Conservation (phyloP, 2,888 invertebrate species). For the Frankliniella fusca region DNA sequence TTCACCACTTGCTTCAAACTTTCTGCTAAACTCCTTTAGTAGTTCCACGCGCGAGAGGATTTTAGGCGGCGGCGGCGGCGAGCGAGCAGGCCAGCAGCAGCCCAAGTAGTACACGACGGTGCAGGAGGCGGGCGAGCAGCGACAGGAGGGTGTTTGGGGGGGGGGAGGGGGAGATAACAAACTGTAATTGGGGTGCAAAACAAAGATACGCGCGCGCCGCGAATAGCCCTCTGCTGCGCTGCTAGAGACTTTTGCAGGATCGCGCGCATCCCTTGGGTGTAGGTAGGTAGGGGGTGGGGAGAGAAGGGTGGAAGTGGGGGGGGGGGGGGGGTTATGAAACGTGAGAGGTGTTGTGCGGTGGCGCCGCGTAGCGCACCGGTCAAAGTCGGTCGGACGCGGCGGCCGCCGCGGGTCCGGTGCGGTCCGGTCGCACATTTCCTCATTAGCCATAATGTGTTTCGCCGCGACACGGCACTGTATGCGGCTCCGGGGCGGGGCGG, state of each 20-base stretch:
- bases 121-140: neutral
- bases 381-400: neutral
- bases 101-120: too few relatives aligned
- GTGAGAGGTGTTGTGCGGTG: neutral
- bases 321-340: neutral
- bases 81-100: neutral
- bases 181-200: constrained; percentile 24
- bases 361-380: neutral
- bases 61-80: neutral
- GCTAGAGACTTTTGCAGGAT: neutral
- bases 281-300: neutral
- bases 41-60: neutral
- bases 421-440: neutral
- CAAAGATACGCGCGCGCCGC: constrained; percentile 14
- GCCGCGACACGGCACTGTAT: neutral
- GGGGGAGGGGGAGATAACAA: neutral
- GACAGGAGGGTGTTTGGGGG: neutral
- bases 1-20: neutral
- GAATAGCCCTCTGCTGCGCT: neutral
- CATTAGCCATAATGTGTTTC: constrained; percentile 16
- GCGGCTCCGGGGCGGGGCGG: neutral
- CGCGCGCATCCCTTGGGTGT: neutral
- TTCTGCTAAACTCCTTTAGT: too few relatives aligned
- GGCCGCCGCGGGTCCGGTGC: neutral
- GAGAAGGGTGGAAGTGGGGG: neutral